These are phyloP conservation scores for Eilema griseolum DNA, from an alignment of 2,888 invertebrate genomes.

Conservation along the genomic window DNA sequence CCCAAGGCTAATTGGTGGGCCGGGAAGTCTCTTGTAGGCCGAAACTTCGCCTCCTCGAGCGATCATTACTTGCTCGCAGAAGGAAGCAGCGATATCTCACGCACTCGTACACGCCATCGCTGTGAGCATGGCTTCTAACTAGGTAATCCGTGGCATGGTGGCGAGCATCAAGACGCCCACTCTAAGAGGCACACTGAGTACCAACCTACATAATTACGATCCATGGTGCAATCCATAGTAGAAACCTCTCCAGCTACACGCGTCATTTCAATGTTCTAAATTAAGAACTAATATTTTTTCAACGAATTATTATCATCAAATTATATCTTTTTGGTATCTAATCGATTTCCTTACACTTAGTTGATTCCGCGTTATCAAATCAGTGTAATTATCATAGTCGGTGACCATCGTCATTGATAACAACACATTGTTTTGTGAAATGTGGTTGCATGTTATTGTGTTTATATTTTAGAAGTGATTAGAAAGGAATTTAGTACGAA, in stretches of 20 bases:
- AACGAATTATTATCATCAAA: slow-evolving; percentile 12
- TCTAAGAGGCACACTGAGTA: too few relatives aligned
- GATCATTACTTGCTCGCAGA: too few relatives aligned
- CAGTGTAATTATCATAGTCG: slow-evolving; percentile 11
- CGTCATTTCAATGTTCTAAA: not conserved
- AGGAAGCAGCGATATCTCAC: too few relatives aligned
- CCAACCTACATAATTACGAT: too few relatives aligned
- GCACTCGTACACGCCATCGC: too few relatives aligned
- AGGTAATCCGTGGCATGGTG: too few relatives aligned
- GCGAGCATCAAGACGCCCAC: too few relatives aligned
- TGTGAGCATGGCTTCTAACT: too few relatives aligned
- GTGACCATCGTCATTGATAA: slow-evolving; percentile 11
- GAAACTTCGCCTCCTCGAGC: too few relatives aligned
- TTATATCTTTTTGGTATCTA: slow-evolving; percentile 28
- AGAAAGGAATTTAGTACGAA: not conserved
- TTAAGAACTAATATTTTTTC: slow-evolving; percentile 1
- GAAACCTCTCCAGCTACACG: not conserved
- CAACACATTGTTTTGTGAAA: slow-evolving; percentile 17
- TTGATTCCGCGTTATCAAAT: slow-evolving; percentile 6
- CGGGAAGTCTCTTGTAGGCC: too few relatives aligned
- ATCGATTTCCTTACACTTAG: slow-evolving; percentile 38
- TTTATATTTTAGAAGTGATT: not conserved
- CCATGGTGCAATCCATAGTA: too few relatives aligned
- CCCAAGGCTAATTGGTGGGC: too few relatives aligned
- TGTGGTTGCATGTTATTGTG: slow-evolving; percentile 15